Conservation (phyloP, 2,113 vertebrate genomes). For the Otolemur garnettii region DNA sequence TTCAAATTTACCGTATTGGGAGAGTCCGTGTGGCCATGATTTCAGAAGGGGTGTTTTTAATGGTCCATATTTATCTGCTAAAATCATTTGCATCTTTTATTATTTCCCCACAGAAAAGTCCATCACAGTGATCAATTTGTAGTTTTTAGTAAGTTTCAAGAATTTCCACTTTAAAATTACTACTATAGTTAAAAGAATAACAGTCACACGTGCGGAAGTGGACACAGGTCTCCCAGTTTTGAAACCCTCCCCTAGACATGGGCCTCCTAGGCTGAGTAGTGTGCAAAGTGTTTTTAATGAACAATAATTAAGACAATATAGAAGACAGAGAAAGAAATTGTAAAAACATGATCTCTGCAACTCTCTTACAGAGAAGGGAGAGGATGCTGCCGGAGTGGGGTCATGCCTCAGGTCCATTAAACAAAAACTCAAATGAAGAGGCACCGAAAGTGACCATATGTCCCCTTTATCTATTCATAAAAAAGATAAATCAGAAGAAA, state of each 20-base stretch:
- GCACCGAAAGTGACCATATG: no score
- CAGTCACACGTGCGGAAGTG: rapidly evolving
- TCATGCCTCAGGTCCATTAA: background rate
- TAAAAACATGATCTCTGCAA: background rate
- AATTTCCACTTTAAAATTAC: background rate
- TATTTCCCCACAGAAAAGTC: background rate
- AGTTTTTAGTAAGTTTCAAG: background rate
- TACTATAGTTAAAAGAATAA: background rate
- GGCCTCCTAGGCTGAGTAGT: background rate
- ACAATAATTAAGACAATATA: background rate
- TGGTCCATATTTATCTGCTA: background rate
- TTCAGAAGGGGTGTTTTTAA: background rate
- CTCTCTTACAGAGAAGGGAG: background rate
- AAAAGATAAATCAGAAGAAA: background rate
- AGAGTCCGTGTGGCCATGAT: background rate
- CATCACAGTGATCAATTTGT: background rate
- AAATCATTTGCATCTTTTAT: background rate
- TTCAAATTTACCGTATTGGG: background rate
- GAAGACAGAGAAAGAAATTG: background rate
- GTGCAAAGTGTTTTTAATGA: no score
- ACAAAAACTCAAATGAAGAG: background rate
- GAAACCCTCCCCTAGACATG: background rate
- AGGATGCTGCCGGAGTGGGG: rapidly evolving
- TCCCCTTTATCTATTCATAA: background rate
- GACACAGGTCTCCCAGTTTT: rapidly evolving